Conservation (phyloP, 2,888 invertebrate species). For the Oxytorus armatus region DNA sequence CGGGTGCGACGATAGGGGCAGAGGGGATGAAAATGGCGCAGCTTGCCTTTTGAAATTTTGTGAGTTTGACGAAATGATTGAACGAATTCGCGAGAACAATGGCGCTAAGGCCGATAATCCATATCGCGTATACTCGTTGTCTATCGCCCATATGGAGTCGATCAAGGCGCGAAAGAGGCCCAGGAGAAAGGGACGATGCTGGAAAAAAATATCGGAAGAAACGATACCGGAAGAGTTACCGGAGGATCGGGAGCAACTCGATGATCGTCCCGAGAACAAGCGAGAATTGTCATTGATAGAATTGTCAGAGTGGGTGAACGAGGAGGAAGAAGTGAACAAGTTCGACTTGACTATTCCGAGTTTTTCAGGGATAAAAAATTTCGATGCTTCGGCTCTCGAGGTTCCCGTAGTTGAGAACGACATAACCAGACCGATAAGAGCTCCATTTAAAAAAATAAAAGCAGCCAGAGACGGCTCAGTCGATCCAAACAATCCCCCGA, state of each 20-base stretch:
- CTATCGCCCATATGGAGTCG: conserved; percentile 76
- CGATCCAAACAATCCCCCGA: conserved; percentile 29
- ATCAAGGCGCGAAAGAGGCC: conserved; percentile 61
- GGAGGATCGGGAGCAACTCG: conserved; percentile 23
- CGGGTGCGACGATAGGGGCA: conserved; percentile 77
- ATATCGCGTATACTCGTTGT: conserved; percentile 77
- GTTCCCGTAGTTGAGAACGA: conserved; percentile 77
- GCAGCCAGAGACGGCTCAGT: conserved; percentile 7
- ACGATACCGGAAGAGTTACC: conserved; percentile 34
- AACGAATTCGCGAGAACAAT: conserved; percentile 74
- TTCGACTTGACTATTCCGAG: conserved; percentile 71
- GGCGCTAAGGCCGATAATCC: conserved; percentile 69
- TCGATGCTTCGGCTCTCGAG: conserved; percentile 78
- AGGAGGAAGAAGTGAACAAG: conserved; percentile 53
- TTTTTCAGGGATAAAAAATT: conserved; percentile 75
- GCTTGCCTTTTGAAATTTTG: conserved; percentile 77
- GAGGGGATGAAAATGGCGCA: conserved; percentile 66
- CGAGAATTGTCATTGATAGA: conserved; percentile 71
- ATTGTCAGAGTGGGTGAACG: conserved; percentile 74
- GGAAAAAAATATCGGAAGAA: conserved; percentile 44
- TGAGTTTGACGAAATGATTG: conserved; percentile 70
- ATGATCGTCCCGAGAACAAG: conserved; percentile 50
- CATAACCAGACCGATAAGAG: conserved; percentile 73
- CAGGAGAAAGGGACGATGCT: conserved; percentile 38
- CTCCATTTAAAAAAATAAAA: conserved; percentile 74